Conservation (phyloP, 2,888 invertebrate species). For the Zaprionus lineosus region DNA sequence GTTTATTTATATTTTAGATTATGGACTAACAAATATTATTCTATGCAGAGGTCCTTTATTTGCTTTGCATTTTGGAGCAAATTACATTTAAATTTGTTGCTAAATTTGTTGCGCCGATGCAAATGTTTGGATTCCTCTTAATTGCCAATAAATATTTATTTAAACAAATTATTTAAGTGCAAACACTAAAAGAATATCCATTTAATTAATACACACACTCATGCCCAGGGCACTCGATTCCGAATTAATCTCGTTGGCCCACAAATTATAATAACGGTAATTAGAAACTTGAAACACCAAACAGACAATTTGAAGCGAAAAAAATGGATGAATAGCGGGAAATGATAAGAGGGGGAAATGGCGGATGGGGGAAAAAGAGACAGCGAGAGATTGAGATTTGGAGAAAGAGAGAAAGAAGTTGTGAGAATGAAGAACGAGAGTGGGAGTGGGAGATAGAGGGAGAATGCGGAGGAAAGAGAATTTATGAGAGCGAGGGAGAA, state of each 20-base stretch:
- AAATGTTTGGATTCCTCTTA: neutral
- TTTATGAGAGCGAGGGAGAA: no score
- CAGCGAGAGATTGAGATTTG: no score
- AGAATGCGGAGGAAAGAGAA: no score
- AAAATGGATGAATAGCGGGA: no score
- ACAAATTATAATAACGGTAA: neutral
- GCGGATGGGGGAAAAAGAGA: no score
- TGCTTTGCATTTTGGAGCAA: neutral
- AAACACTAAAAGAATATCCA: conserved; percentile 6
- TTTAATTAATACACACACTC: neutral
- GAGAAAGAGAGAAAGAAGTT: no score
- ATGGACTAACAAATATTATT: no score
- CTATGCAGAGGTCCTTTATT: conserved; percentile 9
- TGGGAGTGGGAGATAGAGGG: no score
- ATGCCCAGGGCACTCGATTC: neutral
- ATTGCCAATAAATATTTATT: conserved; percentile 11
- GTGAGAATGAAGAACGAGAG: no score
- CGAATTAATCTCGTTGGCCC: neutral
- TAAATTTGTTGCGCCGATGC: neutral
- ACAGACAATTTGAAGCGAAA: no score
- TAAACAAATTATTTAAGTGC: conserved; percentile 1
- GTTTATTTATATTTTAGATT: no score
- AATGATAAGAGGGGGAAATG: no score
- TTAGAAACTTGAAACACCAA: neutral
- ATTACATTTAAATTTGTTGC: conserved; percentile 13